Evolutionary conservation across 2,888 invertebrate species (phyloP).

Genomic region (Lysandra coridon): DNA sequence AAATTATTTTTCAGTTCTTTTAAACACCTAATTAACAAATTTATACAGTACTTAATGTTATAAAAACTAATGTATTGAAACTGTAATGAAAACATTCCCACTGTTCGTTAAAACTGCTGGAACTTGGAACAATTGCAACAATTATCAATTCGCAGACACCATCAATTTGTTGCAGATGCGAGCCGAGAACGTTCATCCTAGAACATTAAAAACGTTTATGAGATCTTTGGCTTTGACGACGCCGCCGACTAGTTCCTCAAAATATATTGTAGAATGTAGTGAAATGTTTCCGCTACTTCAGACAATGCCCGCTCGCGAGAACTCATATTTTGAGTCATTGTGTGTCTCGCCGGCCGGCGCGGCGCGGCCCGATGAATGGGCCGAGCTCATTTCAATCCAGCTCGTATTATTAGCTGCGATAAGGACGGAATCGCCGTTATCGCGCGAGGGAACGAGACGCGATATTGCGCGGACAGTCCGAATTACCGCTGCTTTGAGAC

Average conservation of each 20-base stretch:
- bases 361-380: constrained; percentile 66
- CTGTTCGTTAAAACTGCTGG: not conserved
- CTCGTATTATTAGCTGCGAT: constrained; percentile 51
- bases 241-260: constrained; percentile 32
- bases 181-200: constrained; percentile 10
- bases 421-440: constrained; percentile 44
- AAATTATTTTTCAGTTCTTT: not conserved
- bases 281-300: constrained; percentile 49
- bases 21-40: not conserved
- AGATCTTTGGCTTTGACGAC: constrained; percentile 41
- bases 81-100: not conserved
- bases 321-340: constrained; percentile 49
- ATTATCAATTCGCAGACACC: not conserved
- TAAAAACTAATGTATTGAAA: not conserved
- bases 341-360: constrained; percentile 57
- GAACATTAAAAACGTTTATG: constrained; percentile 37
- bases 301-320: constrained; percentile 58
- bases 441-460: constrained; percentile 47
- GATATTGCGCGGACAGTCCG: constrained; percentile 59
- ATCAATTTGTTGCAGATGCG: constrained; percentile 19
- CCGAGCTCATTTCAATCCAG: constrained; percentile 65
- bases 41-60: too few species aligned
- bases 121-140: not conserved
- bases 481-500: constrained; percentile 62
- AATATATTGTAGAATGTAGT: constrained; percentile 19